These are phyloP conservation scores for Habroteleia sp. DNA, from an alignment of 2,888 invertebrate genomes.

Conservation along the genomic window DNA sequence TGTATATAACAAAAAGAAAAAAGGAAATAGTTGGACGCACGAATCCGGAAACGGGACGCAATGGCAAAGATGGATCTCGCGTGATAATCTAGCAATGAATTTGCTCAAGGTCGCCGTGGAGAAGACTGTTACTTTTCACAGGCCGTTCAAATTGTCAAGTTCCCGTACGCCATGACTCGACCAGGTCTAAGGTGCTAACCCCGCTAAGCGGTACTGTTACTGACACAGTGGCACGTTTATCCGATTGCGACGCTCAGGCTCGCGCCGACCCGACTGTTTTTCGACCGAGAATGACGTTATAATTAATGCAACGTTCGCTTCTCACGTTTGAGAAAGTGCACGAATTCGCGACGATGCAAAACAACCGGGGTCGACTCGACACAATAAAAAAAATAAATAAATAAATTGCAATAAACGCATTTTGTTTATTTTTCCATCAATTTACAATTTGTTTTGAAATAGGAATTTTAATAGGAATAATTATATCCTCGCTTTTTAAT, in stretches of 20 bases:
- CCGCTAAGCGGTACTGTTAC: constrained; percentile 74
- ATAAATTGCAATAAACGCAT: no score
- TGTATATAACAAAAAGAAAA: no score
- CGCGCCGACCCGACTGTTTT: constrained; percentile 23
- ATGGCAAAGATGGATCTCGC: constrained; percentile 29
- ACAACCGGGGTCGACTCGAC: background rate
- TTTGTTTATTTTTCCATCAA: no score
- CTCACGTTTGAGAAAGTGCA: constrained; percentile 58
- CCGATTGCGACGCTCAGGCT: constrained; percentile 27
- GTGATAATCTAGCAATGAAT: constrained; percentile 54
- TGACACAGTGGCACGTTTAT: constrained; percentile 78
- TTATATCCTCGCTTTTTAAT: no score
- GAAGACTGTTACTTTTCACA: constrained; percentile 61
- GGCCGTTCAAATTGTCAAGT: constrained; percentile 55
- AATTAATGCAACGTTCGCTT: constrained; percentile 52
- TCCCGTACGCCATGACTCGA: constrained; percentile 49
- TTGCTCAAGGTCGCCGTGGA: constrained; percentile 54
- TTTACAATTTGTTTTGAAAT: no score
- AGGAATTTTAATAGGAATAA: no score
- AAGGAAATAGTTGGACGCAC: no score
- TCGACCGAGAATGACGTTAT: constrained; percentile 39
- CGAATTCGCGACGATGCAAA: constrained; percentile 18
- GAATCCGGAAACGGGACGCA: constrained; percentile 14
- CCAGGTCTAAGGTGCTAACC: constrained; percentile 65
- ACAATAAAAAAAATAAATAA: no score